Base-by-base conservation (phyloP, 2,113 vertebrate genomes). In the Garra rufa region DNA sequence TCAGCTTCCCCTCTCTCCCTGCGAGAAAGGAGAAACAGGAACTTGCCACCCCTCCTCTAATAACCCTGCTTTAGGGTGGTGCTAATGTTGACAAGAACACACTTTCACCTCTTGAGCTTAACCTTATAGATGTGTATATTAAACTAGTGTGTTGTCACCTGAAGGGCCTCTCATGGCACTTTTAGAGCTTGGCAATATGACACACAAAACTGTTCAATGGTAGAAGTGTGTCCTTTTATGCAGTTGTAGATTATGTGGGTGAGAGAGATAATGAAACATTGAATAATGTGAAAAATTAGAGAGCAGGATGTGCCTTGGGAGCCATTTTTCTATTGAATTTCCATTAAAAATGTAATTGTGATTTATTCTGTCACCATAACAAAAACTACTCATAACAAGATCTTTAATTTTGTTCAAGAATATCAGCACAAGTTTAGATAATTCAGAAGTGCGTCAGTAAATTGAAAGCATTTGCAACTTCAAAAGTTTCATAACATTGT, bases 1-100 rank as follows among this genome's bases (percentile, higher is more conserved):
- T 82, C 85, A 43, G 55, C 59, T 85, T 83, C 69, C 55, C 73
- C 30, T 73, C 10, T 65, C 65, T 67, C 43, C 67, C 76, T 52
- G 50, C 17, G 26, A 34, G 82, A 48, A 65, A 30, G 21, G 2
- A 46, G 46, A 82, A 69, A 86, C 81, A 82, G 77, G 48, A 82
- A 81, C 77, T 46, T 43, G 44, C 70, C 15, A 21, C 48, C 70
- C 82, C 70, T 61, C 70, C 44, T 19, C 44, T 75, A 15, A 46
- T 74, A 52, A 75, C 85, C 38, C 5, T 44, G 52, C 17, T 63
- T 71, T 38, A 26, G 28, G 38, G 26, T 73, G 76, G 77, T 65
- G 82, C 81, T 59, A 84, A 41, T 59, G 9, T 44, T 65, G 87
- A 83, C 57, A 76, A 63, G 19, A 70, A 76, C 57, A 59, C 34